phyloP scores from a whole-genome alignment of 2,888 invertebrate genomes.

The Heteromyza rotundicornis region DNA sequence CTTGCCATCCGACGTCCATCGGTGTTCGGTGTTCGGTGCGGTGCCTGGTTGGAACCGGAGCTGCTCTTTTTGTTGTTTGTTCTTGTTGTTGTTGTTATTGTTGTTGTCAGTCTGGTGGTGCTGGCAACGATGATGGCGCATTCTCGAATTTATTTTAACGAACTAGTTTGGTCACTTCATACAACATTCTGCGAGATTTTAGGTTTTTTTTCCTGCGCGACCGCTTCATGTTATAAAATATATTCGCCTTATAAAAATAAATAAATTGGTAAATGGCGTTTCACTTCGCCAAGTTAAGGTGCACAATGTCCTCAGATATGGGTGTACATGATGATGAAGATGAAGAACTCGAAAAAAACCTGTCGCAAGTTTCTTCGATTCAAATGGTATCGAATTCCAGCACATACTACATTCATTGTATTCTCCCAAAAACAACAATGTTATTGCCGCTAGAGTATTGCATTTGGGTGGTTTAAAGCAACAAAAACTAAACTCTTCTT shows the following conservation, averaged over 20 bases:
- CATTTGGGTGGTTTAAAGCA: too few species aligned
- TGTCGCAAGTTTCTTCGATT: too few species aligned
- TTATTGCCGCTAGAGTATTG: too few species aligned
- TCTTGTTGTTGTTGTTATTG: slow-evolving; percentile 19
- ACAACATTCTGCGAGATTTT: slow-evolving; percentile 43
- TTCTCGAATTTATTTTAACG: slow-evolving; percentile 57
- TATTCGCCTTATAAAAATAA: slow-evolving; percentile 53
- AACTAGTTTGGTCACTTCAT: slow-evolving; percentile 58
- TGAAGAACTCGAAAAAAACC: background rate
- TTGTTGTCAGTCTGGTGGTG: slow-evolving; percentile 2
- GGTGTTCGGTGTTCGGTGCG: background rate
- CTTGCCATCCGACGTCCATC: slow-evolving; percentile 34
- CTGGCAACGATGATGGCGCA: slow-evolving; percentile 11
- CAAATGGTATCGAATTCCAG: too few species aligned
- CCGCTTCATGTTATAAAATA: slow-evolving; percentile 49
- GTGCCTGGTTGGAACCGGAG: background rate
- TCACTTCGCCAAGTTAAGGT: slow-evolving; percentile 42
- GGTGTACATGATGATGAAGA: background rate
- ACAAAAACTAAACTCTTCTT: too few species aligned
- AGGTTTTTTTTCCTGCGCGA: slow-evolving; percentile 15
- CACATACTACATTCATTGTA: too few species aligned
- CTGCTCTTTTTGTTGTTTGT: slow-evolving; percentile 4
- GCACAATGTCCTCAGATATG: too few species aligned
- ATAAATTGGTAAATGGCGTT: slow-evolving; percentile 56
- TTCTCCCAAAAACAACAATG: too few species aligned